Base-by-base conservation (phyloP, 1,140 invertebrate species). In the Meloidogyne floridensis region DNA sequence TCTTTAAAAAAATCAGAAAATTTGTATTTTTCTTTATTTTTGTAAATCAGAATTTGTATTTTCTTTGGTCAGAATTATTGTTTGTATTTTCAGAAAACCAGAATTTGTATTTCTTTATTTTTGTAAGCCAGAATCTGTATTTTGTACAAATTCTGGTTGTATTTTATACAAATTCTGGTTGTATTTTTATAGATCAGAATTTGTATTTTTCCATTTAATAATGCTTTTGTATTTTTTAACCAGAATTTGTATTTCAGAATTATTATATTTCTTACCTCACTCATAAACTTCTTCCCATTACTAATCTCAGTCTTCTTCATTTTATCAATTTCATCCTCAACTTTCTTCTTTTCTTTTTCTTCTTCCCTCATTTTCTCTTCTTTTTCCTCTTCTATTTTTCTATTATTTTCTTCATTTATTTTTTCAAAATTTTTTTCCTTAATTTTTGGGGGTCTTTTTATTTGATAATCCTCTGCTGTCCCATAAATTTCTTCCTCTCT, bases 401-500 rank as follows among this genome's bases (percentile, higher is more conserved):
- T 75, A n/a, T n/a, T 81, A 8, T 2, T 53, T 59, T 80, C 5
- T 11, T 75, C 65, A 3, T 69, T 8, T 73, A n/a, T 13, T 84
- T 72, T 82, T 2, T 83, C 11, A 7, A n/a, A 2, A 20, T 54
- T 54, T 54, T 54, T 54, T 10, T 56, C 54, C 15, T 56, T 56
- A 2, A 56, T 56, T 51, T 4, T 51, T 51, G 51, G 3, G 8
- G 51, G 51, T 56, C 54, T 56, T 56, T 56, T 56, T 56, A 13
- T 56, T 13, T 56, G 11, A 56, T 56, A 56, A 13, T 56, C 54
- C 15, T 56, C 54, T 15, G 54, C 7, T 56, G 54, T 56, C 15
- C 54, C 54, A 56, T 56, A 56, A 56, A 56, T 56, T 56, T 56
- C 54, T n/a, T n/a, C n/a, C 15, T 56, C 54, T 56, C 54, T 56